Percentiles rank a stretch among this genome's conserved stretches.
These are phyloP conservation scores for Julus scanicus DNA, from an alignment of 2,888 invertebrate species.

Conservation along the genomic window DNA sequence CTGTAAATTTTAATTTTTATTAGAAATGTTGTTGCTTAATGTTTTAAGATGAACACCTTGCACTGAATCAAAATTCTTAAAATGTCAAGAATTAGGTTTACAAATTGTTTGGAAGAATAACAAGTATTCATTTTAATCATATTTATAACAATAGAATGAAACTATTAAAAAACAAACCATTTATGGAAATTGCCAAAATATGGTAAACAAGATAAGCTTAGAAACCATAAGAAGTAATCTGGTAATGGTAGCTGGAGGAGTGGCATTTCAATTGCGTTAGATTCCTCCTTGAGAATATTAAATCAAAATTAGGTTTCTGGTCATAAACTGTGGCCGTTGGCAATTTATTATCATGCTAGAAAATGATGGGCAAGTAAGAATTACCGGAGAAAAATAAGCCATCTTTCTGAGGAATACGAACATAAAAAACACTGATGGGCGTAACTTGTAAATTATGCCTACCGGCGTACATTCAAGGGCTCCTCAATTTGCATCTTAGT, in stretches of 20 bases:
- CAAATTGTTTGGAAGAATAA: no score
- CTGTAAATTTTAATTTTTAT: neutral
- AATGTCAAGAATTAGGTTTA: no score
- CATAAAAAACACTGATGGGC: neutral
- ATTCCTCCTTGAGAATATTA: neutral
- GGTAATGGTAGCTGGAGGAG: neutral
- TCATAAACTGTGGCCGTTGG: neutral
- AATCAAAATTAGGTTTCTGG: neutral
- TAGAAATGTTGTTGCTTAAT: no score
- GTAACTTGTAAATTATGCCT: neutral
- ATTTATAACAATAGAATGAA: neutral
- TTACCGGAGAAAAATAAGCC: neutral
- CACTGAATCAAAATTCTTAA: no score
- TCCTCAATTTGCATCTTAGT: conserved; percentile 26
- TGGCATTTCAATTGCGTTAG: neutral
- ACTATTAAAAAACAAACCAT: neutral
- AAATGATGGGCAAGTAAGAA: neutral
- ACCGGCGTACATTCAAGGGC: conserved; percentile 9
- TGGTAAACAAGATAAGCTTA: neutral
- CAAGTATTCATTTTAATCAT: no score
- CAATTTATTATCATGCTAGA: neutral
- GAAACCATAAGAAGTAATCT: neutral
- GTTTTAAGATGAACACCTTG: no score
- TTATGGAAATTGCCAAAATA: neutral
- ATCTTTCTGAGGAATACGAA: neutral